Evolutionary conservation across 64 coral and sea anemone species (phyloP).

Genomic region (Dendronephthya gigantea): DNA sequence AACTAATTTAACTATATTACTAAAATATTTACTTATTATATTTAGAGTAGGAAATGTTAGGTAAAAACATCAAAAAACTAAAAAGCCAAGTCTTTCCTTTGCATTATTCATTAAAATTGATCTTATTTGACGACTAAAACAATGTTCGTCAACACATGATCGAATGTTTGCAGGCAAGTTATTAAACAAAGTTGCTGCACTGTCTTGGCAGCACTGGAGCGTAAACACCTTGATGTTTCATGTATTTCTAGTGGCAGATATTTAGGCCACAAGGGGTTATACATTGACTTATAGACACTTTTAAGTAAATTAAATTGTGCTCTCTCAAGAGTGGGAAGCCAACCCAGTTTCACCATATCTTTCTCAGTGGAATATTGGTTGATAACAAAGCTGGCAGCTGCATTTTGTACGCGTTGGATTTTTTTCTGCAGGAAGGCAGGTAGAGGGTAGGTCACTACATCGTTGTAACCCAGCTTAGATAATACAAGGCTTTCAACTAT

Average conservation of each 20-base stretch:
- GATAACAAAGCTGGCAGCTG: constrained; percentile 15
- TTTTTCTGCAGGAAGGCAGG: background rate
- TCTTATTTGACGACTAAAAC: background rate
- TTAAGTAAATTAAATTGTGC: constrained; percentile 17
- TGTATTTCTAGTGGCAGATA: background rate
- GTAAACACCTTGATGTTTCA: background rate
- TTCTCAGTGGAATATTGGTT: constrained; percentile 1
- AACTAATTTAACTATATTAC: too few species aligned
- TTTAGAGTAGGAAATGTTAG: too few species aligned
- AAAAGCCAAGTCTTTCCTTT: too few species aligned
- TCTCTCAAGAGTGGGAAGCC: background rate
- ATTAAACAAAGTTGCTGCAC: background rate
- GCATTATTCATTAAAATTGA: background rate
- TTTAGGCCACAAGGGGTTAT: background rate
- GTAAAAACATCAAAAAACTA: too few species aligned
- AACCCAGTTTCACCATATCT: constrained; percentile 20
- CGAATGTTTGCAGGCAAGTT: background rate
- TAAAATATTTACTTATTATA: too few species aligned
- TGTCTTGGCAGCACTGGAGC: background rate
- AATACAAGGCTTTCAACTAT: constrained; percentile 8
- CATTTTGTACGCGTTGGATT: constrained; percentile 8
- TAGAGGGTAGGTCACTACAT: constrained; percentile 4
- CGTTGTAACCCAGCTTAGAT: constrained; percentile 16
- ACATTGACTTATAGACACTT: background rate
- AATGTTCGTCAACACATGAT: background rate